Conservation (phyloP, 2,113 vertebrate species). For the Sander lucioperca region DNA sequence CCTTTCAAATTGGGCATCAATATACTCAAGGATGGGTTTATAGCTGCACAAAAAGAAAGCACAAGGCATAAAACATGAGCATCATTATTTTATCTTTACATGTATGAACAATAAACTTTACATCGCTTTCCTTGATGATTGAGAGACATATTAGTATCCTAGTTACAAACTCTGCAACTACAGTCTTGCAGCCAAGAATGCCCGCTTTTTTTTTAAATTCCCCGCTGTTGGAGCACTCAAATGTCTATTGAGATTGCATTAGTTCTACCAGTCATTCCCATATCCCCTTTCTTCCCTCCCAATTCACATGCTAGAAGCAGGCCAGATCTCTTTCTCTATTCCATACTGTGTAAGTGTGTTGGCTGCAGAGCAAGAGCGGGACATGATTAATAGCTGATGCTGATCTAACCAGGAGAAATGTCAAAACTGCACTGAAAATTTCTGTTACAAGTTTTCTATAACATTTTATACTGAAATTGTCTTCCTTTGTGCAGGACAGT, state of each 20-base stretch:
- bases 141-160: slow-evolving; percentile 22
- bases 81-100: neutral
- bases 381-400: slow-evolving; percentile 19
- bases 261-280: slow-evolving; percentile 56
- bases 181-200: slow-evolving; percentile 31
- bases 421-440: neutral
- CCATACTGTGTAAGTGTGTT: slow-evolving; percentile 20
- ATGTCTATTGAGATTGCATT: slow-evolving; percentile 53
- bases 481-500: neutral
- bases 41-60: slow-evolving; percentile 87
- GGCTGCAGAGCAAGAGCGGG: slow-evolving; percentile 18
- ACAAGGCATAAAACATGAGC: slow-evolving; percentile 2
- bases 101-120: slow-evolving; percentile 1
- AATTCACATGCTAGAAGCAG: slow-evolving; percentile 42
- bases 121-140: slow-evolving; percentile 5
- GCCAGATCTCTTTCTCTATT: slow-evolving; percentile 22
- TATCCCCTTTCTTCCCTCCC: slow-evolving; percentile 24
- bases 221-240: slow-evolving; percentile 48
- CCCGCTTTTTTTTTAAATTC: neutral
- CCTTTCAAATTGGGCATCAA: slow-evolving; percentile 96
- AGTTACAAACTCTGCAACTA: slow-evolving; percentile 36
- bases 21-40: slow-evolving; percentile 97
- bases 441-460: neutral
- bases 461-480: neutral
- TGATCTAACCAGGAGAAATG: slow-evolving; percentile 7